A percentile compares a stretch with the other conserved stretches of the same genome.
Evolutionary conservation across 2,888 invertebrate species (phyloP).

Genomic region (Volucella inanis): DNA sequence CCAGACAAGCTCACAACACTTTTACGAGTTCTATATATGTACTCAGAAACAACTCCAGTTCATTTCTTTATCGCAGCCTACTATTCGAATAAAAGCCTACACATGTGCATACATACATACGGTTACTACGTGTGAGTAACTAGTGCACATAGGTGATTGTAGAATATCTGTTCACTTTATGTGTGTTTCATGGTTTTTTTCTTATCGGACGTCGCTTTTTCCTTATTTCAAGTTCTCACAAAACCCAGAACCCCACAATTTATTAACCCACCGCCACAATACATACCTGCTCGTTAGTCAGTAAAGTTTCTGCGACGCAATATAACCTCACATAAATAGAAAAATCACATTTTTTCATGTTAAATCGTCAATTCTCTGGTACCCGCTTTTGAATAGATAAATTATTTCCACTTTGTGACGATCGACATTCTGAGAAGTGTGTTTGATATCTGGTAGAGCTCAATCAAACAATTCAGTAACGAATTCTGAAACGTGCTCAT

Average conservation of each 20-base stretch:
- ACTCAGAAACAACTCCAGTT: conserved; percentile 14
- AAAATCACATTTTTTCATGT: conserved; percentile 30
- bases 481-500: conserved; percentile 21
- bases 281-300: background rate
- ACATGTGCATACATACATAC: conserved; percentile 11
- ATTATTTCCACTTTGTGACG: conserved; percentile 30
- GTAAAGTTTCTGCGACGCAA: conserved; percentile 44
- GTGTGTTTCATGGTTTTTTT: too few relatives aligned
- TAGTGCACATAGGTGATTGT: too few relatives aligned
- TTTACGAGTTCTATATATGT: background rate
- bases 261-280: background rate
- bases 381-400: conserved; percentile 40
- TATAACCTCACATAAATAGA: conserved; percentile 34
- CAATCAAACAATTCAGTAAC: conserved; percentile 2
- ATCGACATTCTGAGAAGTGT: background rate
- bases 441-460: conserved; percentile 2
- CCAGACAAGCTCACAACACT: background rate
- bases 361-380: background rate
- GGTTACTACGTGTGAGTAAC: conserved; percentile 4
- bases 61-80: conserved; percentile 21
- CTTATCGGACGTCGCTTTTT: too few relatives aligned
- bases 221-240: too few relatives aligned
- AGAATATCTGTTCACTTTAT: too few relatives aligned
- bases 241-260: too few relatives aligned
- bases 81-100: conserved; percentile 20